A percentile compares a stretch with the other conserved stretches of the same genome.
Evolutionary conservation across 2,888 invertebrate genomes (phyloP).

Genomic region (Steinernema hermaphroditum): DNA sequence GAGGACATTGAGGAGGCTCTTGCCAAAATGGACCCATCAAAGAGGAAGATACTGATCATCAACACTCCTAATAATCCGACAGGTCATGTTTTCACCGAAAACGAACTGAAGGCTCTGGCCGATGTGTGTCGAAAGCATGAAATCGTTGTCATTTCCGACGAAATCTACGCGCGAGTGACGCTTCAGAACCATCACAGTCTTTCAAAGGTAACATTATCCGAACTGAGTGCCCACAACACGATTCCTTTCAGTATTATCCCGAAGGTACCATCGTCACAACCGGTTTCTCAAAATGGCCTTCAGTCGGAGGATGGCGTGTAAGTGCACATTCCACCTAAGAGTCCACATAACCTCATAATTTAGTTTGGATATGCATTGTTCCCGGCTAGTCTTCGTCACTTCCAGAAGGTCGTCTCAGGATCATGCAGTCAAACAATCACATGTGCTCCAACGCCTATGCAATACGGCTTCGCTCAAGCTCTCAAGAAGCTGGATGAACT

Average conservation of each 20-base stretch:
- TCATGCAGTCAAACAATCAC: constrained; percentile 67
- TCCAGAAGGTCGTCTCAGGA: constrained; percentile 59
- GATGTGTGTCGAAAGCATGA: constrained; percentile 59
- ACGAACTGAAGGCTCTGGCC: constrained; percentile 27
- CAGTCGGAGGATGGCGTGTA: constrained; percentile 68
- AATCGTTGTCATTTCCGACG: constrained; percentile 66
- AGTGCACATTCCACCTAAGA: neutral
- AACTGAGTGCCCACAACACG: neutral
- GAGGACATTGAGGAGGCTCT: constrained; percentile 57
- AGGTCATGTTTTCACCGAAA: constrained; percentile 32
- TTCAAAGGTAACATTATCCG: constrained; percentile 5
- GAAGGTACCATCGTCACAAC: constrained; percentile 67
- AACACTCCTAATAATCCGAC: constrained; percentile 41
- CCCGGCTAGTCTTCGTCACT: constrained; percentile 55
- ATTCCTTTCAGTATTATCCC: constrained; percentile 64
- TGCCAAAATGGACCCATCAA: neutral
- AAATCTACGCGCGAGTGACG: constrained; percentile 66
- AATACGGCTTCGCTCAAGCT: constrained; percentile 65
- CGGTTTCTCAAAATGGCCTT: constrained; percentile 68
- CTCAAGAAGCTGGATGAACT: constrained; percentile 53
- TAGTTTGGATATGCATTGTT: constrained; percentile 39
- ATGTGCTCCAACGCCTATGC: constrained; percentile 67
- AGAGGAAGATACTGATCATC: constrained; percentile 36
- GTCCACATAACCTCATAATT: neutral
- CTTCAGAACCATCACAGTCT: constrained; percentile 45